Evolutionary conservation across 2,888 invertebrate genomes (phyloP).

Genomic region (Drosophila prostipennis): DNA sequence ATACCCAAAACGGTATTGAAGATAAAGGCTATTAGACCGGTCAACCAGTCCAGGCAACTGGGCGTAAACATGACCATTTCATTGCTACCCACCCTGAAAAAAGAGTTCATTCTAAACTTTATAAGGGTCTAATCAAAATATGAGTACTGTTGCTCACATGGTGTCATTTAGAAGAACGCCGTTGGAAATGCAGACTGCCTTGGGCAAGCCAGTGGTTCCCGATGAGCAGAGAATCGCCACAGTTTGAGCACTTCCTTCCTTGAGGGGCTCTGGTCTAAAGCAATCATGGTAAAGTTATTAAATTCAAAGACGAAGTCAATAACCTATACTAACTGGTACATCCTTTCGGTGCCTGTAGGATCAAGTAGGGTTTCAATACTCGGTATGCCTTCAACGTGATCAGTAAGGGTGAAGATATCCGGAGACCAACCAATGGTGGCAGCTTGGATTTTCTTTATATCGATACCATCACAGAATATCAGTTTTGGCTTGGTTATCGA

Average conservation of each 20-base stretch:
- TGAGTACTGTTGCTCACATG: conserved; percentile 30
- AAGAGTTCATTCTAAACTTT: background rate
- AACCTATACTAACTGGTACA: conserved; percentile 52
- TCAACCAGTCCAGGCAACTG: conserved; percentile 71
- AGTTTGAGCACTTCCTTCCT: conserved; percentile 60
- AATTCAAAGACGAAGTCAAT: background rate
- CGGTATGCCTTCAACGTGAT: conserved; percentile 53
- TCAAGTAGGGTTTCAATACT: conserved; percentile 61
- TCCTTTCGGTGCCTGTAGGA: conserved; percentile 57
- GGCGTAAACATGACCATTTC: conserved; percentile 55
- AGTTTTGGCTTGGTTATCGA: conserved; percentile 63
- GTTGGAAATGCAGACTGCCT: conserved; percentile 73
- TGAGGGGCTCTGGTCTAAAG: conserved; percentile 58
- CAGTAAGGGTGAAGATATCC: conserved; percentile 57
- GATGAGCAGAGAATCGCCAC: conserved; percentile 68
- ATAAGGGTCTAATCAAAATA: background rate
- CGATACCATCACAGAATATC: conserved; percentile 66
- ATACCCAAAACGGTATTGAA: conserved; percentile 53
- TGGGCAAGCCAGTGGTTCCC: conserved; percentile 77
- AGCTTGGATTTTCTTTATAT: conserved; percentile 52
- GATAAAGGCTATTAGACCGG: conserved; percentile 59
- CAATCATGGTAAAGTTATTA: no score
- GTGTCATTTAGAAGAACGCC: conserved; percentile 49
- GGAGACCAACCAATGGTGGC: conserved; percentile 61
- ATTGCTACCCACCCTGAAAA: conserved; percentile 47